Conservation (phyloP, 1,140 invertebrate species). For the Metopolophium dirhodum region DNA sequence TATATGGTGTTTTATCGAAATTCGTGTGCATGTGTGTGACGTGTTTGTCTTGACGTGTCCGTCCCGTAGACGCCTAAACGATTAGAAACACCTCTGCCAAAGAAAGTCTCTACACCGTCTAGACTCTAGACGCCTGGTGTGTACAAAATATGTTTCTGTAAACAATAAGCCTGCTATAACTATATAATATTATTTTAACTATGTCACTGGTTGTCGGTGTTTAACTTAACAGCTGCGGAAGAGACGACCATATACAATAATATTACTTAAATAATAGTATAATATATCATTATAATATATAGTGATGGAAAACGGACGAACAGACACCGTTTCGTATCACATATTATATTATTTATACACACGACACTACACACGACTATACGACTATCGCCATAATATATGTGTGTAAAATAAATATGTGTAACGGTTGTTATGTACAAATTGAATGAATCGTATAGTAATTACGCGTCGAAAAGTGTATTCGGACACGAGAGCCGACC, state of each 20-base stretch:
- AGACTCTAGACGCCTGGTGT: neutral
- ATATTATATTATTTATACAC: neutral
- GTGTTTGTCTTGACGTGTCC: neutral
- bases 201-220: neutral
- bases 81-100: neutral
- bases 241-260: neutral
- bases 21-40: neutral
- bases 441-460: neutral
- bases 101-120: neutral
- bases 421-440: neutral
- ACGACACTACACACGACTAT: neutral
- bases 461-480: neutral
- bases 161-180: neutral
- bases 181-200: constrained; percentile 11
- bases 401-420: neutral
- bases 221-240: neutral
- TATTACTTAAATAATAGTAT: neutral
- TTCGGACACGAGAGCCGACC: neutral
- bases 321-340: neutral
- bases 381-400: neutral
- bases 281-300: neutral
- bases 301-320: neutral
- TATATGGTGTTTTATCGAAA: neutral
- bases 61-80: neutral
- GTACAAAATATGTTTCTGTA: neutral